phyloP scores from a whole-genome alignment of 2,113 vertebrate genomes.

The Labeo rohita region DNA sequence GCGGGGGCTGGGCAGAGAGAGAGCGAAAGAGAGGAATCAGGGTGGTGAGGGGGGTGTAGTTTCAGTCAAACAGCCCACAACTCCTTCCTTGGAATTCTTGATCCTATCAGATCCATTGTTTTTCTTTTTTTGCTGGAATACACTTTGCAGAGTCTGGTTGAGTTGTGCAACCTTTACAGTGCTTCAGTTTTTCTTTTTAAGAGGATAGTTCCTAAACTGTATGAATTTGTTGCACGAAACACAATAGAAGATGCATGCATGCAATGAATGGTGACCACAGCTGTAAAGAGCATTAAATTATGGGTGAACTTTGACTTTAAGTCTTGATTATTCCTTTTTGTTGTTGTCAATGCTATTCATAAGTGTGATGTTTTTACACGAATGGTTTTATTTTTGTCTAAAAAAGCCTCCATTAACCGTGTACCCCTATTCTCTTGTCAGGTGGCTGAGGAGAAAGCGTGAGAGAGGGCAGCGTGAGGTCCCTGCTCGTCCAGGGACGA shows the following conservation, averaged over 20 bases:
- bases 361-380: neutral
- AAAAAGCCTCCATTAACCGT: neutral
- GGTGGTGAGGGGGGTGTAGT: conserved; percentile 27
- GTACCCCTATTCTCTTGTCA: neutral
- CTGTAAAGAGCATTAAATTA: neutral
- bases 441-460: conserved; percentile 59
- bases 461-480: conserved; percentile 60
- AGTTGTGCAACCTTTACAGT: neutral
- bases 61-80: conserved; percentile 17
- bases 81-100: conserved; percentile 53
- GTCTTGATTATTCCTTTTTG: neutral
- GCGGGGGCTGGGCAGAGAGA: conserved; percentile 40
- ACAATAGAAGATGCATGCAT: neutral
- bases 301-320: neutral
- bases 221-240: neutral
- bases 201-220: neutral
- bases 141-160: neutral
- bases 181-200: neutral
- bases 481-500: conserved; percentile 72
- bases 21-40: conserved; percentile 22
- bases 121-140: conserved; percentile 16
- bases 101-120: conserved; percentile 33
- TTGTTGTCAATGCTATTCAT: neutral
- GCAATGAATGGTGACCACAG: neutral
- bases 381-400: neutral